Conservation (phyloP, 2,797 vertebrate species). For the Pseudochirops corinnae region DNA sequence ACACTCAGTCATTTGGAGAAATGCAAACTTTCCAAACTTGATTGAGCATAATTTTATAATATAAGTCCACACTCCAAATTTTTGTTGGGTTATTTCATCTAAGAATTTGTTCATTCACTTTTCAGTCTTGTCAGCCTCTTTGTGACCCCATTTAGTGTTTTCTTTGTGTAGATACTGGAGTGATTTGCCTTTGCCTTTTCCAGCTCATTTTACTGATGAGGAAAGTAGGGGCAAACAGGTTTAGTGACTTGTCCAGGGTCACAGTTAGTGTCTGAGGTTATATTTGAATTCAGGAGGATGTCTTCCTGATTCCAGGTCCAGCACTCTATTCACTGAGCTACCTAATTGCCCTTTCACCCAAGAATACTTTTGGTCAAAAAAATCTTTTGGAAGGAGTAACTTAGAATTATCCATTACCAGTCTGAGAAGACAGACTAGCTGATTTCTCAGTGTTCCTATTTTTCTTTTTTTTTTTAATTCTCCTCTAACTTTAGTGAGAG, state of each 20-base stretch:
- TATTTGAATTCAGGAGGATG: not conserved
- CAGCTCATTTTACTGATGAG: no score
- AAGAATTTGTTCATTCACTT: not conserved
- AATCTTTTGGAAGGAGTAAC: not conserved
- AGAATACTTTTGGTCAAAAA: not conserved
- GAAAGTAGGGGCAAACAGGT: no score
- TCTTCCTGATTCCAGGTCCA: not conserved
- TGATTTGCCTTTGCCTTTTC: no score
- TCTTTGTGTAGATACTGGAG: no score
- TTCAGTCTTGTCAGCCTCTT: no score
- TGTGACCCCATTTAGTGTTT: no score
- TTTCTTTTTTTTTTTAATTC: not conserved
- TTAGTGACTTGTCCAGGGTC: not conserved
- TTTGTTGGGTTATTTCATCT: not conserved
- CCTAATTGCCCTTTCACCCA: not conserved
- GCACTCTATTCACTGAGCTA: not conserved
- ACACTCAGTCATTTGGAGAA: not conserved
- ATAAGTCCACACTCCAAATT: not conserved
- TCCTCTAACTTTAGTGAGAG: not conserved
- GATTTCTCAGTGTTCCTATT: not conserved
- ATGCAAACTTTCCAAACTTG: slow-evolving; percentile 24
- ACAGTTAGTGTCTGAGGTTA: not conserved
- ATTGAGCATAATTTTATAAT: slow-evolving; percentile 16
- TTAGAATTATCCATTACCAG: not conserved
- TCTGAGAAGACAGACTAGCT: not conserved